A percentile compares a stretch with the other conserved stretches of the same genome.
Evolutionary conservation across 2,888 invertebrate genomes (phyloP).

Genomic region (Euplexia lucipara): DNA sequence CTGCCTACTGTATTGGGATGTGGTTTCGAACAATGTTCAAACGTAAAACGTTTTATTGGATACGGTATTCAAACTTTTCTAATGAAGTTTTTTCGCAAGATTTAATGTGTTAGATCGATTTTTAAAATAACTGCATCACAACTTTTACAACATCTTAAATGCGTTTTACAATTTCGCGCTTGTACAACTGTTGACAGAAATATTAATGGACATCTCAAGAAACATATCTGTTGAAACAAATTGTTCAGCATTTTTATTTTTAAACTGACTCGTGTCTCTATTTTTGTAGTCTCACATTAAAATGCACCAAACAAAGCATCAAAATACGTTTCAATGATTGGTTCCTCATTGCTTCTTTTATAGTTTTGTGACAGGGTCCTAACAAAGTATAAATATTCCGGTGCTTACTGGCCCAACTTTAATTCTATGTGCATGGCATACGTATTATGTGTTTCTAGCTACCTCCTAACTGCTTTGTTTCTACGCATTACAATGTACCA

Average conservation of each 20-base stretch:
- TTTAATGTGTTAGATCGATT: slow-evolving; percentile 5
- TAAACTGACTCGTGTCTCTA: slow-evolving; percentile 26
- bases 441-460: slow-evolving; percentile 75
- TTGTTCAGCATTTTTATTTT: slow-evolving; percentile 29
- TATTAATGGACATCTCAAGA: slow-evolving; percentile 30
- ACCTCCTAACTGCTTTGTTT: slow-evolving; percentile 76
- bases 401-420: slow-evolving; percentile 71
- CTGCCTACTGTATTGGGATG: slow-evolving; percentile 72
- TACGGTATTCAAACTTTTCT: slow-evolving; percentile 42
- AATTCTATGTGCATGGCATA: slow-evolving; percentile 76
- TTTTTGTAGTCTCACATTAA: slow-evolving; percentile 31
- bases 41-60: slow-evolving; percentile 57
- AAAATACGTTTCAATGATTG: slow-evolving; percentile 44
- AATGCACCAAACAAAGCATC: slow-evolving; percentile 36
- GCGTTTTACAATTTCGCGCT: slow-evolving; percentile 4
- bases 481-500: slow-evolving; percentile 72
- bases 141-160: neutral
- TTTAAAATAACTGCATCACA: slow-evolving; percentile 20
- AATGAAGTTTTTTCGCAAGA: slow-evolving; percentile 14
- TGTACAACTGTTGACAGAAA: slow-evolving; percentile 27
- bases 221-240: slow-evolving; percentile 33
- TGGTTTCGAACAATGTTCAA: slow-evolving; percentile 65
- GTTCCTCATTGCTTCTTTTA: slow-evolving; percentile 62
- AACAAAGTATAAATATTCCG: slow-evolving; percentile 78
- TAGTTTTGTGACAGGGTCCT: slow-evolving; percentile 60